Base-by-base conservation (phyloP, 2,888 invertebrate species). In the Phymatocera aterrima region DNA sequence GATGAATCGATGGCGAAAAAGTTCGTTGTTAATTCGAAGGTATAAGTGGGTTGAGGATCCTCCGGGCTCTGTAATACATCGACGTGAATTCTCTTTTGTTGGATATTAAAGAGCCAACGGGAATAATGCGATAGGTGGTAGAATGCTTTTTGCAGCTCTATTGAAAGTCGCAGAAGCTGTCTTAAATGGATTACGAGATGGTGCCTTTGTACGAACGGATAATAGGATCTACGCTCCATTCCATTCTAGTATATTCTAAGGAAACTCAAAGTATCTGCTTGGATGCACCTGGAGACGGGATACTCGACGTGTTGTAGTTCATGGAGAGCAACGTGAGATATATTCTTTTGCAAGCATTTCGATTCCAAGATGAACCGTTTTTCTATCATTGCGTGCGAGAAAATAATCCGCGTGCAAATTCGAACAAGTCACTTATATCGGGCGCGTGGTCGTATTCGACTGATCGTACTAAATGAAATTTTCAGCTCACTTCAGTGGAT, bases 11-110 rank as follows among this genome's bases (percentile, higher is more conserved):
- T 95, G 81, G 94, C 93, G 90, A 98, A 98, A 87, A 94, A 97
- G 74, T 93, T 95, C 0, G 97, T 96, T 0, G 97, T 97, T 85
- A 97, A 87, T 88, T 97, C 97, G 87, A 95, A 97, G 1, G 94
- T 93, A 89, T 97, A 97, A 2, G 92, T 92, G 0, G 96, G 97
- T 83, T 95, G 93, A 3, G 94, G 94, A 91, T 97, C 97, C 68
- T 95, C 95, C 0, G 95, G 94, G 0, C 95, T 94, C 96, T 96
- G 89, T n/a, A 91, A 91, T 0, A 48, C 18, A 31, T 21, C 18
- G 2, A 31, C 5, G 34, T 10, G 18, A 54, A n/a, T 34, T 51
- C 21, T 28, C 10, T n/a, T n/a, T n/a, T n/a, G n/a, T n/a, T n/a
- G n/a, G n/a, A n/a, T 12, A 12, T n/a, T 3, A 3, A 18, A 8